A percentile compares a stretch with the other conserved stretches of the same genome.
Conservation (phyloP, 1,140 invertebrate genomes). For the Diachasma alloeum region DNA sequence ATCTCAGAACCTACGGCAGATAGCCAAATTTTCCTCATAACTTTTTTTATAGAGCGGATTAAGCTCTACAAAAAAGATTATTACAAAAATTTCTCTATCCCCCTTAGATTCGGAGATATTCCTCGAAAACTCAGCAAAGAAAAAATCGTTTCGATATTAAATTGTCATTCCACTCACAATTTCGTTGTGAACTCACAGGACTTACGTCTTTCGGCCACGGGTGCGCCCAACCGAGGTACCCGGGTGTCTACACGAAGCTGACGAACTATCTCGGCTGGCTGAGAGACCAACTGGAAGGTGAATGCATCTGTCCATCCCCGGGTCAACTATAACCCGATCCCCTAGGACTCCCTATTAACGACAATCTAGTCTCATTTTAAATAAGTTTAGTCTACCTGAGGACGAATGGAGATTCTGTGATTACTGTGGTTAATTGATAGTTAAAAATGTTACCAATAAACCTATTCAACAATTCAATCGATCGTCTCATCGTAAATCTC, state of each 20-base stretch:
- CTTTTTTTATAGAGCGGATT: too few relatives aligned
- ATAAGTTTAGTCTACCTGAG: neutral
- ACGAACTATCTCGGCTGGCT: slow-evolving; percentile 77
- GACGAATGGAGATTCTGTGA: slow-evolving; percentile 1
- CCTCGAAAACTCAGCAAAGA: too few relatives aligned
- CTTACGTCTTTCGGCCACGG: slow-evolving; percentile 82
- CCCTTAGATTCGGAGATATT: too few relatives aligned
- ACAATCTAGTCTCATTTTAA: slow-evolving; percentile 3
- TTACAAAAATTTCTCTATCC: too few relatives aligned
- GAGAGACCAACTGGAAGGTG: slow-evolving; percentile 61
- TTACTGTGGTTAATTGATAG: neutral
- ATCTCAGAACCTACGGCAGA: neutral
- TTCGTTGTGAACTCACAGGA: slow-evolving; percentile 51
- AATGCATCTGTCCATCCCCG: slow-evolving; percentile 66
- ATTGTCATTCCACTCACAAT: too few relatives aligned
- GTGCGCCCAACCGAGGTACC: slow-evolving; percentile 76
- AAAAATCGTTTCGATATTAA: too few relatives aligned
- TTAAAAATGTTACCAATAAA: neutral
- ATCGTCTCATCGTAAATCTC: too few relatives aligned
- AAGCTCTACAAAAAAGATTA: too few relatives aligned
- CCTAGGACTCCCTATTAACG: neutral
- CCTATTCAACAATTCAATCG: neutral
- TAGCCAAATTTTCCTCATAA: too few relatives aligned
- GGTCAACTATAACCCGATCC: slow-evolving; percentile 21
- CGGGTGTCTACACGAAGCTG: slow-evolving; percentile 80